Conservation (phyloP, 35 echinoderm and acorn worm genomes). For the Apostichopus parvimensis region DNA sequence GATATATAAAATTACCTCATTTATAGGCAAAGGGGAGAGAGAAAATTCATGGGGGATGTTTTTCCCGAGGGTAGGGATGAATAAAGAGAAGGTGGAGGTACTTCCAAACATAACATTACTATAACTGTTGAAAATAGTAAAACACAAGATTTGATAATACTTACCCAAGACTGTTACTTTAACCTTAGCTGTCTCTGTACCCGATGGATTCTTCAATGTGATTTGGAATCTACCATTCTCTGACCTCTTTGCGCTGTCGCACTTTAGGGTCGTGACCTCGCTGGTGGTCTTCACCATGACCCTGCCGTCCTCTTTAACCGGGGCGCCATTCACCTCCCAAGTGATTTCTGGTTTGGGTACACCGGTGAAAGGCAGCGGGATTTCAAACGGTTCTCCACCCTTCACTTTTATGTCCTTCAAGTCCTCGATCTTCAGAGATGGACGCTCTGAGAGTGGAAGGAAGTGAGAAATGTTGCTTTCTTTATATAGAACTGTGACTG, state of each 20-base stretch:
- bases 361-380: conserved; percentile 81
- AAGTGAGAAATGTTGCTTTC: background rate
- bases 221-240: conserved; percentile 78
- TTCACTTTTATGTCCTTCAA: conserved; percentile 97
- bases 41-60: too few relatives aligned
- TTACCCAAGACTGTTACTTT: conserved; percentile 93
- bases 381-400: conserved; percentile 88
- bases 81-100: too few relatives aligned
- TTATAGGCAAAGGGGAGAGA: too few relatives aligned
- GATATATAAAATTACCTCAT: too few relatives aligned
- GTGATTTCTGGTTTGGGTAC: conserved; percentile 76
- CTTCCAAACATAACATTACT: too few relatives aligned
- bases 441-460: conserved; percentile 40
- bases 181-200: conserved; percentile 75
- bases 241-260: conserved; percentile 67
- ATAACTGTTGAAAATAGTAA: background rate
- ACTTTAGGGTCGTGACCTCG: conserved; percentile 69
- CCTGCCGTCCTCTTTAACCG: conserved; percentile 77
- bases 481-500: too few relatives aligned
- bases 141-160: background rate
- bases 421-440: conserved; percentile 71
- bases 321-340: conserved; percentile 71
- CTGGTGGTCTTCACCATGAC: conserved; percentile 74
- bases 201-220: conserved; percentile 80
- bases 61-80: too few relatives aligned